A percentile compares a stretch with the other conserved stretches of the same genome.
Conservation (phyloP, 2,113 vertebrate genomes). For the Tyto alba region DNA sequence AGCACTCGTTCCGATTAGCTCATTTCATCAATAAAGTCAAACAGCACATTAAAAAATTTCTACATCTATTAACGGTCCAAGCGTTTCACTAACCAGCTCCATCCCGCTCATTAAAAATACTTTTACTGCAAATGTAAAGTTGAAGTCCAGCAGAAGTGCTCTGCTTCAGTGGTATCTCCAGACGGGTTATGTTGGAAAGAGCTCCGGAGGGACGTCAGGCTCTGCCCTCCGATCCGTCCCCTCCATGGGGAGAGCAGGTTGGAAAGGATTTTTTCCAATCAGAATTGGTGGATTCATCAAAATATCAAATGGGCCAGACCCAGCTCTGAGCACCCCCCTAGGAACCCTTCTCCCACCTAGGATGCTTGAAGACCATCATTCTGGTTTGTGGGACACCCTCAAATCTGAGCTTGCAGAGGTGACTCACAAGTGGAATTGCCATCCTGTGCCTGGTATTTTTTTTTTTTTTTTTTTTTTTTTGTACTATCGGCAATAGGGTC, state of each 20-base stretch:
- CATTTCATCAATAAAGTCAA: slow-evolving; percentile 16
- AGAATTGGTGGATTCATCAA: neutral
- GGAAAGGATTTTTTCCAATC: neutral
- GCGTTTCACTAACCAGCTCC: neutral
- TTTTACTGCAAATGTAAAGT: neutral
- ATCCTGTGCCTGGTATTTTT: neutral
- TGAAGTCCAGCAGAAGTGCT: neutral
- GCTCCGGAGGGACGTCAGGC: neutral
- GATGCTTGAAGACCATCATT: neutral
- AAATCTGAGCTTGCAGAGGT: neutral
- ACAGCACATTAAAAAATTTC: neutral
- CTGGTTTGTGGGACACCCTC: neutral
- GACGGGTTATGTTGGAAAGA: neutral
- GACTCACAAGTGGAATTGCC: neutral
- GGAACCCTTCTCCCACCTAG: neutral
- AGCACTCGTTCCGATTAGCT: neutral
- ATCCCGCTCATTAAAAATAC: neutral
- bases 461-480: too few relatives aligned
- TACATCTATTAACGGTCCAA: neutral
- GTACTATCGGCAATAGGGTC: neutral
- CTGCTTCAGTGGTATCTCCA: neutral
- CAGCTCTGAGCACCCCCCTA: neutral
- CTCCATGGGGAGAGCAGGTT: neutral
- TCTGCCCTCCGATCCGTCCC: neutral
- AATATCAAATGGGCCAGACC: neutral